Percentiles rank a stretch among this genome's conserved stretches.
phyloP scores from a whole-genome alignment of 2,888 invertebrate species.

The Drosophila picticornis region DNA sequence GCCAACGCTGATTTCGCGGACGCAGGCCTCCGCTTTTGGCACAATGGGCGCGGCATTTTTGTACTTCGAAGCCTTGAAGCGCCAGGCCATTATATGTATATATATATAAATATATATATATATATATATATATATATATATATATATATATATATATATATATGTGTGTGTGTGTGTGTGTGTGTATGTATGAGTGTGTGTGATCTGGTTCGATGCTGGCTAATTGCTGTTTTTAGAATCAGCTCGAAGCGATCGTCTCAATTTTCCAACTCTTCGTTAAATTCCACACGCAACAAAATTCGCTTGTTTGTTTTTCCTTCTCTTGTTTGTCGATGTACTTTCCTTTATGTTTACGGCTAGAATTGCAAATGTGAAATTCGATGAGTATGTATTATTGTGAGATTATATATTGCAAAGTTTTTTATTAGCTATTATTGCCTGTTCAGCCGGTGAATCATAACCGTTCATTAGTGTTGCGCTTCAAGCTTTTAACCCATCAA shows the following conservation, averaged over 20 bases:
- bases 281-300: constrained; percentile 11
- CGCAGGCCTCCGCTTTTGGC: constrained; percentile 95
- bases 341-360: constrained; percentile 21
- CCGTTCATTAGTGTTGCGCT: constrained; percentile 8
- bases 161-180: neutral
- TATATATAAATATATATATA: neutral
- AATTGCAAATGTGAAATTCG: constrained; percentile 37
- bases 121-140: neutral
- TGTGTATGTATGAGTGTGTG: constrained; percentile 20
- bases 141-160: neutral
- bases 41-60: constrained; percentile 99
- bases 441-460: constrained; percentile 23
- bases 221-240: constrained; percentile 7
- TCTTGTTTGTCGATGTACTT: neutral
- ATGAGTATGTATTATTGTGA: constrained; percentile 16
- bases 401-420: constrained; percentile 26
- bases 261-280: constrained; percentile 22
- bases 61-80: constrained; percentile 99
- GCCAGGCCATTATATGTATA: constrained; percentile 91
- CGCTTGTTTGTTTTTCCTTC: constrained; percentile 1
- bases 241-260: constrained; percentile 14
- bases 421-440: constrained; percentile 27
- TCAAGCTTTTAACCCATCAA: neutral
- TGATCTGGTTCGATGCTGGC: constrained; percentile 10
- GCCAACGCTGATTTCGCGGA: constrained; percentile 95